phyloP scores from a whole-genome alignment of 1,140 invertebrate genomes.

The Diachasma alloeum region DNA sequence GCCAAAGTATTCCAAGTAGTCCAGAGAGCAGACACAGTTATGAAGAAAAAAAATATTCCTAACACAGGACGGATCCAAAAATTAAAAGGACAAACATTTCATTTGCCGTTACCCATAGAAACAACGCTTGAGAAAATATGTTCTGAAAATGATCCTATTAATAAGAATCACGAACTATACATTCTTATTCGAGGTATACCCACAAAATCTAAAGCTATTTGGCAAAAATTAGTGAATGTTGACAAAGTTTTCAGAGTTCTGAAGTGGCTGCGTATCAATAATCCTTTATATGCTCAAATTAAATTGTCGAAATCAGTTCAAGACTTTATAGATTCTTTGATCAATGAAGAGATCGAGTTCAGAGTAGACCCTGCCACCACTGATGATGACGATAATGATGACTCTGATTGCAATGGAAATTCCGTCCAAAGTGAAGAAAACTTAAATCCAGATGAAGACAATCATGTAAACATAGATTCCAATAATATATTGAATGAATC shows the following conservation, averaged over 20 bases:
- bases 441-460: no score
- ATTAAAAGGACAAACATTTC: slow-evolving; percentile 32
- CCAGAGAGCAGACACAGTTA: neutral
- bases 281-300: no score
- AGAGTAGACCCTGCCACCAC: no score
- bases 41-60: slow-evolving; percentile 21
- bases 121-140: neutral
- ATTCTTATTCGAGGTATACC: slow-evolving; percentile 39
- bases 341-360: no score
- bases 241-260: neutral
- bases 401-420: no score
- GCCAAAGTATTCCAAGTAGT: neutral
- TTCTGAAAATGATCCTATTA: slow-evolving; percentile 12
- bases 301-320: no score
- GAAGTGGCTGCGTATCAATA: no score
- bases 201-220: slow-evolving; percentile 35
- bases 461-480: no score
- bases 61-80: slow-evolving; percentile 3
- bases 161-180: slow-evolving; percentile 37
- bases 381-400: no score
- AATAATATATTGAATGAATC: no score
- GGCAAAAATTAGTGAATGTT: slow-evolving; percentile 20
- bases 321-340: no score
- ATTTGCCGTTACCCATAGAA: neutral
- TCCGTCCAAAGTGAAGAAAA: no score